Evolutionary conservation across 2,888 invertebrate genomes (phyloP), one percentile per base, ranked within the genome.

Genomic region (Heteropelma amictum): DNA sequence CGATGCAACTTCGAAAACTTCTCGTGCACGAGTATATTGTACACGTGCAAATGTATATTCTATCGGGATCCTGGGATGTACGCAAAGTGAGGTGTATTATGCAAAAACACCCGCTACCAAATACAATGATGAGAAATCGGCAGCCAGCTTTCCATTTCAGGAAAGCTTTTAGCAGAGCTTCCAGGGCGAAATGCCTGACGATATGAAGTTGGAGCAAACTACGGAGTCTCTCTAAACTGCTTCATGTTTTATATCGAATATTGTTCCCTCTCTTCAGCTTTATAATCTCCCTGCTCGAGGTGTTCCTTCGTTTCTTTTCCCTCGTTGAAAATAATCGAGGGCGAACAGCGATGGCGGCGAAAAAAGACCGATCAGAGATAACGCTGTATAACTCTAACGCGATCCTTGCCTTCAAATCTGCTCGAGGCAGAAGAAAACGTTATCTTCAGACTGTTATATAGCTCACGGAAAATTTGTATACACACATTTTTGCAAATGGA

Each of bases 101-200:
- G n/a, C 28, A 40, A 23, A 4, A 17, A 4, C 8, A 35, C 21
- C 21, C 30, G 30, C 47, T 12, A 21, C 35, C 19, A 4, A 51
- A 5, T 30, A 10, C 67, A 19, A 45, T 47, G 47, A 19, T 47
- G 38, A 67, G 26, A 12, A 33, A 4, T 8, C 56, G 30, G 8
- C 30, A 21, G 38, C 53, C 60, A 60, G 58, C 26, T 65, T 33
- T 12, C 45, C 17, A 7, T 17, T 51, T 30, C 17, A 47, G 12
- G 51, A 72, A 67, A 72, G 67, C 72, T 72, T 61, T 72, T 61
- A 72, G 67, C 67, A 4, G 49, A 23, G 14, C 6, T 23, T 61
- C 19, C 12, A 63, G 35, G 8, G 42, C 23, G 54, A 61, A 72
- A 45, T 67, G 54, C 67, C 47, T 45, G 12, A 12, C 35, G 53